A percentile compares a stretch with the other conserved stretches of the same genome.
Conservation (phyloP, 1,140 invertebrate genomes). For the Stenopsyche tienmushanensis region DNA sequence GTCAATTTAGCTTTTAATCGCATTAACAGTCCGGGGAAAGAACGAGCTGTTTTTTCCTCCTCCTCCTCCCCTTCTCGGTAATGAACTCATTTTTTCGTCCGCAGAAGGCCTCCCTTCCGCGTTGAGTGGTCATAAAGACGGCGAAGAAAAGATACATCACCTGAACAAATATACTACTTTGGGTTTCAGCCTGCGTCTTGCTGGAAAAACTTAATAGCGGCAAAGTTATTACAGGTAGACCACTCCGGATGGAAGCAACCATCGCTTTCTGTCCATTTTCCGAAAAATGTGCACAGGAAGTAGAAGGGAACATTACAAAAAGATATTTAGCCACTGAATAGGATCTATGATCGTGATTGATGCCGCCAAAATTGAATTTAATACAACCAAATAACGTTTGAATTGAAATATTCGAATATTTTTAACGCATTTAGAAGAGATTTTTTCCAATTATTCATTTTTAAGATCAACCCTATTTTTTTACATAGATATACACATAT, state of each 20-base stretch:
- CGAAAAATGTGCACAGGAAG: neutral
- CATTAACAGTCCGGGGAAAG: conserved; percentile 17
- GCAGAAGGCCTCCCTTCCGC: neutral
- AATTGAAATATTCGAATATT: too few species aligned
- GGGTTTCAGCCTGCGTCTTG: neutral
- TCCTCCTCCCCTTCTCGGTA: neutral
- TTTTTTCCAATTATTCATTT: too few species aligned
- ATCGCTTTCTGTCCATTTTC: neutral
- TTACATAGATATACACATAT: too few species aligned
- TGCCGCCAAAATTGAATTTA: too few species aligned
- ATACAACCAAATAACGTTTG: too few species aligned
- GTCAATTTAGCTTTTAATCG: conserved; percentile 26
- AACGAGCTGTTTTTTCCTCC: neutral
- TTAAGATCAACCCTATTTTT: too few species aligned
- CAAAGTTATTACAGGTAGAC: neutral
- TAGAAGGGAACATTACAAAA: too few species aligned
- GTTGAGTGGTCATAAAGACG: conserved; percentile 18
- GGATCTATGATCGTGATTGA: too few species aligned
- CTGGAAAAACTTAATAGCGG: neutral
- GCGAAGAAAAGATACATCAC: conserved; percentile 22
- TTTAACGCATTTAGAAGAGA: too few species aligned
- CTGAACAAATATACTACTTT: conserved; percentile 12
- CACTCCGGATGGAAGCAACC: neutral
- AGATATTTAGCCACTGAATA: too few species aligned
- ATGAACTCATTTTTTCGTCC: conserved; percentile 19